Base-by-base conservation (phyloP, 2,888 invertebrate species). In the Agapostemon virescens region DNA sequence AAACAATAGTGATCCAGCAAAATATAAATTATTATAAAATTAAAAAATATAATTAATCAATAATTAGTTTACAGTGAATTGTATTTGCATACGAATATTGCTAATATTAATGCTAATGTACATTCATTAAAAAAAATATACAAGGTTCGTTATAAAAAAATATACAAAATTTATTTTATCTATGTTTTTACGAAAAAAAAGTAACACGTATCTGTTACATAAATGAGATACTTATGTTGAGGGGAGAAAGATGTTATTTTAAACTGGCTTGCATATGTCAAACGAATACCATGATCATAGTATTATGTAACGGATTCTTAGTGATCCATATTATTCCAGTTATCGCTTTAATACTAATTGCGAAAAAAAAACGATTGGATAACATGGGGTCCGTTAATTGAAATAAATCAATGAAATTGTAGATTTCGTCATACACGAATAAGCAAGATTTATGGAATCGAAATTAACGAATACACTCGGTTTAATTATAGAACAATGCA, bases 231-330 rank as follows among this genome's bases (percentile, higher is more conserved):
- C 66, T 73, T 81, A 81, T 69, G 77, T 74, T 69, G 40, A 61
- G 71, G 42, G 38, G 42, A 68, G 52, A 73, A 77, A 63, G 61
- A 77, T 36, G 76, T 76, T 75, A 78, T 78, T 81, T 83, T 83
- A 81, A 75, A 79, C 85, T 73, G 66, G 74, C 75, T 63, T 42
- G 69, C 49, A 64, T 69, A 55, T 77, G 69, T 81, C 71, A 74
- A 83, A 76, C 45, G 26, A 49, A 84, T 76, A 74, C 40, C 70
- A 82, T 70, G 73, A 63, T 64, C 69, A 70, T 26, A 52, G 38
- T 13, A 81, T 89, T 87, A 87, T 78, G 70, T 88, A 88, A 89
- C 79, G 42, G 74, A 81, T 88, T 84, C 70, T 74, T 74, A 79
- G 42, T 84, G 84, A 88, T 85, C 86, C 81, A 36, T 77, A 71